Evolutionary conservation across 2,888 invertebrate species (phyloP), one percentile per base, ranked within the genome.

Genomic region (Mesochorus sp.): DNA sequence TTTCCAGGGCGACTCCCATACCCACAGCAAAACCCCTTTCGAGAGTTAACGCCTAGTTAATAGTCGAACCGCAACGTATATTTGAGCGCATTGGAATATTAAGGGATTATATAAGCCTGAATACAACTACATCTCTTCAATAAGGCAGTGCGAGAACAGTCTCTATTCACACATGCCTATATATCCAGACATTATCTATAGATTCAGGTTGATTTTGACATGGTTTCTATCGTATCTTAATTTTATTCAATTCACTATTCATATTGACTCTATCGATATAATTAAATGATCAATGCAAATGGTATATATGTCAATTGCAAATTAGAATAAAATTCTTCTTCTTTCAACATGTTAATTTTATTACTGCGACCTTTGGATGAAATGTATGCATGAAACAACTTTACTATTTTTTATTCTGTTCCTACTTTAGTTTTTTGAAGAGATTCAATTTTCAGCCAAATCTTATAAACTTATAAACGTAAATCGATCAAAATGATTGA

Each of bases 41-140:
- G 84, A 86, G n/a, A n/a, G 86, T 86, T 87, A 87, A 87, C 86
- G 87, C 87, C 83, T 86, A 86, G 86, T 87, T 87, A 87, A 87
- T 87, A 86, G 86, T 84, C 81, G 78, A 76, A 80, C 85, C 81
- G 82, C 86, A 85, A 86, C 85, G 86, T 86, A 88, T 88, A 85
- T 61, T 21, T 28, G 31, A 62, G 83, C 68, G 76, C 80, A 70
- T 81, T 80, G 80, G 88, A 87, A 87, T 87, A 87, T 87, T 86
- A 87, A 87, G 85, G 87, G 87, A 87, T 87, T 87, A 87, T 80
- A 76, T 71, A 66, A 79, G 66, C 70, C 71, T 67, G 47, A 68
- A 76, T 62, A 67, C 66, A 37, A 64, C 70, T 70, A 51, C 53
- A 61, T 51, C 66, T 71, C 66, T 61, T 53, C 44, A 57, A 73